Conservation (phyloP, 2,113 vertebrate genomes). For the Galemys pyrenaicus region DNA sequence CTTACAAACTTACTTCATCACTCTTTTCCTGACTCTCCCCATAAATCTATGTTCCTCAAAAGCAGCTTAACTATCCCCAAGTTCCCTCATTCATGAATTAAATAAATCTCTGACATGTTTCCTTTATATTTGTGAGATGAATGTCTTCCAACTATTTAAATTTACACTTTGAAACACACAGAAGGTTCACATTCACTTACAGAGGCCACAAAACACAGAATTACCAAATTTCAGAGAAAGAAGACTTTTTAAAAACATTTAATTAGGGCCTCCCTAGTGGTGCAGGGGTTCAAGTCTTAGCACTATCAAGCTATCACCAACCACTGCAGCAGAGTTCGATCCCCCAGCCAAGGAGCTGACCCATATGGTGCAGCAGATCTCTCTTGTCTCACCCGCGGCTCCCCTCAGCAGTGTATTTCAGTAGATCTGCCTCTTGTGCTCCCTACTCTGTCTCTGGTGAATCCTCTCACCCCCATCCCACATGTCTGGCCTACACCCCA, state of each 20-base stretch:
- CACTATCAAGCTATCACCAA: too few relatives aligned
- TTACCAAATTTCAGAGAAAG: neutral
- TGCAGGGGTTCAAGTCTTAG: too few relatives aligned
- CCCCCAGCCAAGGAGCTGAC: too few relatives aligned
- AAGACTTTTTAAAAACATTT: neutral
- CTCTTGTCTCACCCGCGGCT: too few relatives aligned
- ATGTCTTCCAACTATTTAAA: neutral
- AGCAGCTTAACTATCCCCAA: neutral
- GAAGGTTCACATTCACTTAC: neutral
- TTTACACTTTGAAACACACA: neutral
- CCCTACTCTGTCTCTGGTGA: too few relatives aligned
- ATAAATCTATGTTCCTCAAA: slow-evolving; percentile 15
- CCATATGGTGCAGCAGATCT: too few relatives aligned
- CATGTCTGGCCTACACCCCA: too few relatives aligned
- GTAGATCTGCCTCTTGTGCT: neutral
- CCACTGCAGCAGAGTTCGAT: too few relatives aligned
- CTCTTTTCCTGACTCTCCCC: neutral
- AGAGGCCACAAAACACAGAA: neutral
- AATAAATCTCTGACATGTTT: neutral
- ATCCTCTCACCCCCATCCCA: too few relatives aligned
- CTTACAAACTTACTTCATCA: neutral
- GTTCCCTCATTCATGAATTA: neutral
- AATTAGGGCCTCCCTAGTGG: neutral
- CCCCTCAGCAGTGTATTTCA: too few relatives aligned
- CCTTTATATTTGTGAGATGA: neutral